These are phyloP conservation scores for Lepidotrigona ventralis DNA, from an alignment of 1,140 invertebrate genomes.

Conservation along the genomic window DNA sequence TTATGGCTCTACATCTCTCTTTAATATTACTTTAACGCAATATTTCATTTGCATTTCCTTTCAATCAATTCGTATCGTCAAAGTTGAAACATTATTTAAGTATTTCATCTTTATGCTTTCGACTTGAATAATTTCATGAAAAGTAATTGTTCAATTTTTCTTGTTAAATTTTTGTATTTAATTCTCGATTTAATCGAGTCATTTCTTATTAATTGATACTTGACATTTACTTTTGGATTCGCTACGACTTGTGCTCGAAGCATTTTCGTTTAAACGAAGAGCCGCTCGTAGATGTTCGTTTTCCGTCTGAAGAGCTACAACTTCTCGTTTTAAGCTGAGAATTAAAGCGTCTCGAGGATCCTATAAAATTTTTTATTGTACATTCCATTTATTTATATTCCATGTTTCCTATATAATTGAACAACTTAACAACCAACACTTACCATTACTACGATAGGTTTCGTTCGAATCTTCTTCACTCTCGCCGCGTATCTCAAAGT, in stretches of 20 bases:
- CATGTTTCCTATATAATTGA: too few relatives aligned
- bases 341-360: slow-evolving; percentile 96
- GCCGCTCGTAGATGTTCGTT: slow-evolving; percentile 93
- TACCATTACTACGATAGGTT: slow-evolving; percentile 96
- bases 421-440: slow-evolving; percentile 58
- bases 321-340: slow-evolving; percentile 92
- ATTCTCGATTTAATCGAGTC: neutral
- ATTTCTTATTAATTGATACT: neutral
- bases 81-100: too few relatives aligned
- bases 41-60: too few relatives aligned
- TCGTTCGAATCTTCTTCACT: slow-evolving; percentile 93
- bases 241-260: slow-evolving; percentile 47
- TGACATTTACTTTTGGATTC: slow-evolving; percentile 64
- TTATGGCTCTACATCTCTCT: neutral
- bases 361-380: slow-evolving; percentile 75
- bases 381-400: neutral
- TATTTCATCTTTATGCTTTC: too few relatives aligned
- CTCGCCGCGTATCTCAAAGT: slow-evolving; percentile 93
- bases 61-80: too few relatives aligned
- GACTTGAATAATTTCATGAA: too few relatives aligned
- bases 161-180: neutral
- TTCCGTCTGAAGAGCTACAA: slow-evolving; percentile 92
- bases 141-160: neutral
- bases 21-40: neutral
- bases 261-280: slow-evolving; percentile 80